phyloP scores from a whole-genome alignment of 1,140 invertebrate species.

The Oreohelix idahoensis region DNA sequence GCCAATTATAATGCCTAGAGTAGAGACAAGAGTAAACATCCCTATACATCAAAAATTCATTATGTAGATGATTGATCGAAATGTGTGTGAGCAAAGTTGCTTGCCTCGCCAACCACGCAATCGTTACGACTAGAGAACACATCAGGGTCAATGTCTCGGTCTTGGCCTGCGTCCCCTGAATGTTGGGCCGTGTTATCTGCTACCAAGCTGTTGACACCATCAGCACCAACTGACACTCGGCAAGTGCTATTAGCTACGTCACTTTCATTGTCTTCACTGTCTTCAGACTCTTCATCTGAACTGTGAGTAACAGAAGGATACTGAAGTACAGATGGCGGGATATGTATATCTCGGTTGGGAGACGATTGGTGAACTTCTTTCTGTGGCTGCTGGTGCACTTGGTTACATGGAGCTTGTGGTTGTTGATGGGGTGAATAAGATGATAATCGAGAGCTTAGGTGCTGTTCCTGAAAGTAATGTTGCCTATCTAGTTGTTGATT shows the following conservation, averaged over 20 bases:
- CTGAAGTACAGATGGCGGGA: not conserved
- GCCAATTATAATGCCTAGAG: conserved; percentile 78
- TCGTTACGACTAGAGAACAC: not conserved
- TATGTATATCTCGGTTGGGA: not conserved
- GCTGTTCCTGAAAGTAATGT: not conserved
- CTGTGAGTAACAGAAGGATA: not conserved
- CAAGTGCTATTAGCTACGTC: not conserved
- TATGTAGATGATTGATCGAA: conserved; percentile 77
- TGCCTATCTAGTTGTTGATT: not conserved
- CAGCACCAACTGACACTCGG: not conserved
- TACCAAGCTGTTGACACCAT: not conserved
- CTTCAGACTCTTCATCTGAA: not conserved
- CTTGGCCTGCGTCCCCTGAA: not conserved
- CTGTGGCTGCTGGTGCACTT: not conserved
- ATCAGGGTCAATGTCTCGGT: conserved; percentile 1
- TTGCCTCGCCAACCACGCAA: not conserved
- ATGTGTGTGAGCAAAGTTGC: not conserved
- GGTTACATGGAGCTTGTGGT: not conserved
- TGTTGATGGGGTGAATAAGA: not conserved
- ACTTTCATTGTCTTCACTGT: not conserved
- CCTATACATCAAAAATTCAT: conserved; percentile 77
- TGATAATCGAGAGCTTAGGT: not conserved
- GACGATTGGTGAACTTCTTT: not conserved
- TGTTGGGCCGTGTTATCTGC: not conserved
- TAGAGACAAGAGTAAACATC: conserved; percentile 81